phyloP scores from a whole-genome alignment of 2,113 vertebrate genomes.

The Rattus rattus region DNA sequence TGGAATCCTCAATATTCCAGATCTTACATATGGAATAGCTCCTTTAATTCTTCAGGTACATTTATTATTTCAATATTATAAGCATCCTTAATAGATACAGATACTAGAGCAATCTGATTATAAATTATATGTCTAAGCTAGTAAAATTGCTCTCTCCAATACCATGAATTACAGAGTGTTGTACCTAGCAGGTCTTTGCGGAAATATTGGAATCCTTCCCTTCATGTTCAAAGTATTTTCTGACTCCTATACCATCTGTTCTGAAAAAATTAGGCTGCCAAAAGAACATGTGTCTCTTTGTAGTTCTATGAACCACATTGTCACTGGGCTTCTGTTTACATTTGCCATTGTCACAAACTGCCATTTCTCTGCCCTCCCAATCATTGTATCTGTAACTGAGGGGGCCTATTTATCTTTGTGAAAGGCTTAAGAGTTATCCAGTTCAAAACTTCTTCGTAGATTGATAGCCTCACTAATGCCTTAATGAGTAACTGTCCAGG shows the following conservation, averaged over 20 bases:
- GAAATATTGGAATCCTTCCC: background rate
- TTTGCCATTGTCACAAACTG: background rate
- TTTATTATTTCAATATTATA: background rate
- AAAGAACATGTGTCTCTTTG: background rate
- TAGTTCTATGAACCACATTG: background rate
- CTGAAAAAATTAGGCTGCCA: background rate
- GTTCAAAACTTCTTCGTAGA: background rate
- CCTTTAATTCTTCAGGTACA: background rate
- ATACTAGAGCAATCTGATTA: background rate
- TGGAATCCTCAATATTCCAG: background rate
- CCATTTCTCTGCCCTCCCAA: background rate
- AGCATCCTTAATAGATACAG: background rate
- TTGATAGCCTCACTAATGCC: background rate
- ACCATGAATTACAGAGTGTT: background rate
- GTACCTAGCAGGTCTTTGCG: background rate
- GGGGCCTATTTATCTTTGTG: background rate
- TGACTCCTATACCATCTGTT: background rate
- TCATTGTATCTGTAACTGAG: background rate
- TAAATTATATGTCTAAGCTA: background rate
- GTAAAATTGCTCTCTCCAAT: background rate
- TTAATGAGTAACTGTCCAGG: background rate
- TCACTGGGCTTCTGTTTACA: background rate
- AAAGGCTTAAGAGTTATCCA: background rate
- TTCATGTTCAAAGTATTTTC: background rate
- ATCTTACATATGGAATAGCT: background rate